These are phyloP conservation scores for Vicugna pacos DNA, from an alignment of 2,113 vertebrate genomes.

Conservation along the genomic window DNA sequence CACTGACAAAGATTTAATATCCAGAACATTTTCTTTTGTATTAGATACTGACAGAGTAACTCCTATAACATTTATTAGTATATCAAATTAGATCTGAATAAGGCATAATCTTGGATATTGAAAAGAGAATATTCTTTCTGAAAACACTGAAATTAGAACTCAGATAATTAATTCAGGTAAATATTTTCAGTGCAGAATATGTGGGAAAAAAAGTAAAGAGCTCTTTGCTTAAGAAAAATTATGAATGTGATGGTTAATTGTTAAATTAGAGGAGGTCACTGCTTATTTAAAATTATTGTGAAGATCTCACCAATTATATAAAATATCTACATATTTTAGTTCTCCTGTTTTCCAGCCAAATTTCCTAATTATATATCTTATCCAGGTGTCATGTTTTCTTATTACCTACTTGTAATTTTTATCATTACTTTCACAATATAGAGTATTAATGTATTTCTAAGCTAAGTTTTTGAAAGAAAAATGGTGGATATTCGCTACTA, in stretches of 20 bases:
- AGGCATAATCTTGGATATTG: neutral
- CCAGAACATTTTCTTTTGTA: neutral
- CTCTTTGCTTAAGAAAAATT: neutral
- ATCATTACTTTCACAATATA: neutral
- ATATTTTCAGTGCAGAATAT: neutral
- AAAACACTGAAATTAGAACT: neutral
- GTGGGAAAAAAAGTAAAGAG: neutral
- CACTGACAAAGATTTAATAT: too few species aligned
- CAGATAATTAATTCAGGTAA: neutral
- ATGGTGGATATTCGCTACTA: neutral
- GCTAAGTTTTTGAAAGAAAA: neutral
- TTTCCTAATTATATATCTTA: neutral
- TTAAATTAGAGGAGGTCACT: neutral
- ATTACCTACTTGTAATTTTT: neutral
- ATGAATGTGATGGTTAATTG: neutral
- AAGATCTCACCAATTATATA: neutral
- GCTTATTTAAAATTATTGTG: neutral
- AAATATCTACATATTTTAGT: neutral
- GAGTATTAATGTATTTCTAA: neutral
- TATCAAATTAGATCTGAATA: neutral
- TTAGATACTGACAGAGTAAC: neutral
- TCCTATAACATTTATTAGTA: neutral
- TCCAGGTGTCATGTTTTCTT: neutral
- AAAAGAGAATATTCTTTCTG: neutral
- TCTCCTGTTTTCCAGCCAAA: neutral